Base-by-base conservation (phyloP, 2,797 vertebrate genomes). In the Ispidina picta region DNA sequence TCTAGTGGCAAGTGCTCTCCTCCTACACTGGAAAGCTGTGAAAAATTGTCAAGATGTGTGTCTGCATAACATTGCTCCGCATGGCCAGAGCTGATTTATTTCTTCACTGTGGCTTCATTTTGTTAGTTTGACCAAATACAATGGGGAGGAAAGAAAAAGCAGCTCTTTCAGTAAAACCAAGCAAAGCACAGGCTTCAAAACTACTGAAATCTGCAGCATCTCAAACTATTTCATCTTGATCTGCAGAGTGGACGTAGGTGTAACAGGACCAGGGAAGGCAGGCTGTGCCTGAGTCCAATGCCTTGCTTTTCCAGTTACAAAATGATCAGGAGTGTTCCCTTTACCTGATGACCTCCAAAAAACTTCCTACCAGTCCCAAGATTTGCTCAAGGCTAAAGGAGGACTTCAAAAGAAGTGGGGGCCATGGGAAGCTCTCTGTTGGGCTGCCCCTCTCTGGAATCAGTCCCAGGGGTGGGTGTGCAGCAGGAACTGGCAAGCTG, bases 11-110 rank as follows among this genome's bases (percentile, higher is more conserved):
- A 89, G 81, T 55, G 49, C 44, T 95, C 52, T 89, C 89, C 92
- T 96, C 95, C 94, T 84, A 96, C 86, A 33, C 77, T 75, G 89
- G 83, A 83, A 95, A 94, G 64, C 84, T 85, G 93, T 92, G 84
- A 94, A 97, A 96, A 96, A 60, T 70, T 94, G 83, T 94, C 93
- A 93, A 52, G 89, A 94, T 88, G 48, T 92, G 95, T 95, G 80
- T 59, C 58, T 83, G 29, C 65, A 77, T 95, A 96, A 93, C 89
- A 97, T 89, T 90, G 63, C 65, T 66, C 12, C 92, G 86, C 90
- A 82, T 0, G 20, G 35, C 83, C 89, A 89, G 78, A 93, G 76
- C 33, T 75, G 89, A 88, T 91, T 90, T 96, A 89, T 95, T 96
- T 95, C 96, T 96, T 92, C 95, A 86, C 91, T 49, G 39, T 88